Evolutionary conservation across 2,797 vertebrate genomes (phyloP), one percentile per base, ranked within the genome.

Genomic region (Sciurus vulgaris): DNA sequence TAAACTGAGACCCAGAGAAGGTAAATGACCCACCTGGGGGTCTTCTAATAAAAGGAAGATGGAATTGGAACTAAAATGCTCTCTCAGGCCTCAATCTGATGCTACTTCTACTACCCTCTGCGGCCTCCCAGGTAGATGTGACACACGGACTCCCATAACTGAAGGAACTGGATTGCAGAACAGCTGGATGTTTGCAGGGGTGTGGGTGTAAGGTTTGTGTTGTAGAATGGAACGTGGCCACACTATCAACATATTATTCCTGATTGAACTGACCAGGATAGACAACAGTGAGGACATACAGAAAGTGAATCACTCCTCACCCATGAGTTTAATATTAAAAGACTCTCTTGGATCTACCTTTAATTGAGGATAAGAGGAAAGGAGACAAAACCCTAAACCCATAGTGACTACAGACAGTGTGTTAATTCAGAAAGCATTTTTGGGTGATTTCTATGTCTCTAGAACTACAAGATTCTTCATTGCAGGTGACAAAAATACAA

Each of bases 21-120:
- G 38, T 69, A 51, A 61, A 44, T 49, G 51, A 28, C 38, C 88
- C 33, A 63, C 20, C 10, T n/a, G 14, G 49, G 35, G 12, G 18
- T 85, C 47, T 63, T 22, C 72, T 47, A 54, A 2, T 49, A 54
- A 86, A 30, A n/a, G 49, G 81, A 69, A 28, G 59, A 56, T 20
- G 33, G 83, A 83, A 35, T 24, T 30, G 13, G 24, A 3, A 33
- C n/a, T 73, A 33, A 20, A 69, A 51, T 0, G 0, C 13, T 74
- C 56, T 17, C 67, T 8, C 4, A 3, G 47, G 33, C 17, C 41
- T 78, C 41, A 3, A 17, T 20, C 18, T 5, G 0, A 1, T 8
- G 17, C 4, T 86, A 28, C 22, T 26, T 72, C 47, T 8, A 0
- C 56, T 12, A 67, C 7, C 63, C 41, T 7, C 38, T 0, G 7